phyloP scores from a whole-genome alignment of 1,140 invertebrate species.

The Drosophila paulistorum region DNA sequence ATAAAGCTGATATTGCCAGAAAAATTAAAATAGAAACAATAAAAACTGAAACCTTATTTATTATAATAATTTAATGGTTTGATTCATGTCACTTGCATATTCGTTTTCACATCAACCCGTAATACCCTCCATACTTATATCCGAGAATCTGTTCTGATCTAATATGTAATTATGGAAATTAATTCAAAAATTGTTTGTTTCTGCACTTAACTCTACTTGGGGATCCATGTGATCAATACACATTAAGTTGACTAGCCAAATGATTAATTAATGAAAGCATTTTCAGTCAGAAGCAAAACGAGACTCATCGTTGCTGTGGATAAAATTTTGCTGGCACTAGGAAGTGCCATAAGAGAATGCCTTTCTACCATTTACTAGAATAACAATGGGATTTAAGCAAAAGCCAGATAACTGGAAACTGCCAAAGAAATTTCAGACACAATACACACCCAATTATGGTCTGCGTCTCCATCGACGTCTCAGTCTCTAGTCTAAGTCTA shows the following conservation, averaged over 20 bases:
- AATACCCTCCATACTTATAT: no score
- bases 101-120: no score
- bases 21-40: background rate
- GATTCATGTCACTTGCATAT: background rate
- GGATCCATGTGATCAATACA: no score
- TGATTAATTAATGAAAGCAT: no score
- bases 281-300: no score
- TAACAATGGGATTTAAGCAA: background rate
- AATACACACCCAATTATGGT: constrained; percentile 3
- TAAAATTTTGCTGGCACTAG: background rate
- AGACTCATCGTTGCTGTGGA: no score
- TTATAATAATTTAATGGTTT: background rate
- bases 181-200: no score
- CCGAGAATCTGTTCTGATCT: no score
- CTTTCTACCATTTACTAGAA: background rate
- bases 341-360: background rate
- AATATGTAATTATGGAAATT: no score
- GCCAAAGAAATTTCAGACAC: background rate
- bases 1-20: background rate
- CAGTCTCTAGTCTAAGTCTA: background rate
- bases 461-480: background rate
- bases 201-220: no score
- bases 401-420: background rate
- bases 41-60: background rate
- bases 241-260: no score